phyloP scores from a whole-genome alignment of 2,113 vertebrate species.

The Charina bottae region DNA sequence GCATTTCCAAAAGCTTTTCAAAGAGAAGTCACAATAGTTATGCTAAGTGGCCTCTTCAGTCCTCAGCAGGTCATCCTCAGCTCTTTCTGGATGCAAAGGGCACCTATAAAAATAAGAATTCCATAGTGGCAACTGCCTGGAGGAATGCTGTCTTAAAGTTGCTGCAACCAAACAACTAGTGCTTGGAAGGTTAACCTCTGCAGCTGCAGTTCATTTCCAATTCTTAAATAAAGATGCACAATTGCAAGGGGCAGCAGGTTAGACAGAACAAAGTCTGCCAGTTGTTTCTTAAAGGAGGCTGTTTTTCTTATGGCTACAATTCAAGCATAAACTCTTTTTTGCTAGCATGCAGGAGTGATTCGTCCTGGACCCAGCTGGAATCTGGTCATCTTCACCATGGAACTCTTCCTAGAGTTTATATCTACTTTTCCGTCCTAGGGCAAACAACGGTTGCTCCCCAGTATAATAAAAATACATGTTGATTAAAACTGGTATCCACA shows the following conservation, averaged over 20 bases:
- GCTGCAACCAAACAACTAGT: constrained; percentile 19
- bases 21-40: neutral
- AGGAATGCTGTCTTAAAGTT: constrained; percentile 39
- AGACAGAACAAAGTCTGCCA: neutral
- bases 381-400: neutral
- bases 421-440: neutral
- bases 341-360: neutral
- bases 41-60: constrained; percentile 29
- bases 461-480: neutral
- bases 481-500: neutral
- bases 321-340: neutral
- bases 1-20: constrained; percentile 15
- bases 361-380: neutral
- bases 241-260: neutral
- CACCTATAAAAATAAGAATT: constrained; percentile 27
- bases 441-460: neutral
- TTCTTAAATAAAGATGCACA: neutral
- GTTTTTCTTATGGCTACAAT: neutral
- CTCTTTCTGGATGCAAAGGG: constrained; percentile 30
- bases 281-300: neutral
- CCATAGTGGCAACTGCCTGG: constrained; percentile 47
- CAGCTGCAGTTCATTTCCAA: neutral
- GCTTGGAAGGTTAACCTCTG: neutral
- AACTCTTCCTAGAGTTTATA: neutral
- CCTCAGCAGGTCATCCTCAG: neutral